Base-by-base conservation (phyloP, 30 jellyfish, hydroid and myxozoan species). In the Aurelia aurita complex sp. Pacific region DNA sequence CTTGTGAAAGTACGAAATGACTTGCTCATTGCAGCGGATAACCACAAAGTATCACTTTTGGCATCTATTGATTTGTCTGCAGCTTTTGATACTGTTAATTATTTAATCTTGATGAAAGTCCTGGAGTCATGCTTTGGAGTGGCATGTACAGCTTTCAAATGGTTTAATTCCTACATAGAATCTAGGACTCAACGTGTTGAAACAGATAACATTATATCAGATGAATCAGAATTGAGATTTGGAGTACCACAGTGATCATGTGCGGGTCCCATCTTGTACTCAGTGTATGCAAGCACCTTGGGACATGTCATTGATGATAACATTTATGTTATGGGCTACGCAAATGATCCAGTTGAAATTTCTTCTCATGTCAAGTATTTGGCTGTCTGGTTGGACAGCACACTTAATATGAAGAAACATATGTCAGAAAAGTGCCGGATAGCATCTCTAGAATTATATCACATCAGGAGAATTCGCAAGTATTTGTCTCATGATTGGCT, bases 401-500 rank as follows among this genome's bases (percentile, higher is more conserved):
- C 29, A 23, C 29, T 23, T 23, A 23, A 23, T 23, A 23, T 23
- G 29, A 23, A 23, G 29, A 23, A 23, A 23, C 29, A 23, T 23
- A 23, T 23, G 29, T 23, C 29, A 23, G 75, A 76, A 53, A 76
- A 60, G 23, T 76, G 86, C 35, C 86, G 75, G 13, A 76, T 76
- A 53, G 86, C 75, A 36, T 76, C 86, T 76, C 86, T 55, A 76
- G 18, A 65, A 65, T 65, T 65, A 46, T 10, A 76, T 76, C 12
- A 55, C 52, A 76, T 55, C 53, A 76, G 55, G 86, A 76, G 75
- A 61, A 76, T 76, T 76, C 75, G 86, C 60, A 76, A 76, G 86
- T 76, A 76, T 60, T n/a, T 76, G 86, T 76, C 86, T 34, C 74
- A 76, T 51, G 86, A 76, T 55, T 76, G 59, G 64, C 86, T 76